Percentiles rank a stretch among this genome's conserved stretches.
Evolutionary conservation across 2,797 vertebrate genomes (phyloP).

Genomic region (Mormyrops attenuatus): DNA sequence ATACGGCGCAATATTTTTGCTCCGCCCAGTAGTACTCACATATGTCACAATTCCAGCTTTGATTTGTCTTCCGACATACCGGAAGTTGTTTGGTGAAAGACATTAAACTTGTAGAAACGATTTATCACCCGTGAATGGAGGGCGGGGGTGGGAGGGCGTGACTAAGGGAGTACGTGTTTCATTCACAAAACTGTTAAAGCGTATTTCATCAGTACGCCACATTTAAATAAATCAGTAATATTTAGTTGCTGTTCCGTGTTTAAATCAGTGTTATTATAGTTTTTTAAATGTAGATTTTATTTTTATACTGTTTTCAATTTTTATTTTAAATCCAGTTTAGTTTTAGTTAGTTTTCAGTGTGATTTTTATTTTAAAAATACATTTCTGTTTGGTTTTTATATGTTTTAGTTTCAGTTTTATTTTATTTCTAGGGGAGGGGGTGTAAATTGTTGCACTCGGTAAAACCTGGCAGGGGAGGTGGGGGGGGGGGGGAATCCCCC

Average conservation of each 20-base stretch:
- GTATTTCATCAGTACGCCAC: not conserved
- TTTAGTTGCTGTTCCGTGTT: not conserved
- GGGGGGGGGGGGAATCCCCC: not conserved
- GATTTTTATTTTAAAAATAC: not conserved
- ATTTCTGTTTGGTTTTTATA: not conserved
- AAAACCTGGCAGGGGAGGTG: not conserved
- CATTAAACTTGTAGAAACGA: not conserved
- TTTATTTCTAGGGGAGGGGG: not conserved
- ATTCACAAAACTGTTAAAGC: not conserved
- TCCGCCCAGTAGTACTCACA: not conserved
- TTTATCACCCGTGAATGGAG: not conserved
- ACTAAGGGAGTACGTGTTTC: not conserved
- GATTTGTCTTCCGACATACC: not conserved
- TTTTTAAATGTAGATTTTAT: not conserved
- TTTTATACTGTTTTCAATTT: not conserved
- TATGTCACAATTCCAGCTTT: not conserved
- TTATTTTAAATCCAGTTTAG: not conserved
- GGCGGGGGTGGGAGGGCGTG: not conserved
- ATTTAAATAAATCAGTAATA: not conserved
- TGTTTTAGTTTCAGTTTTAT: not conserved
- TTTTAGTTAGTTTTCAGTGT: not conserved
- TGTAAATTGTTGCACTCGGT: not conserved
- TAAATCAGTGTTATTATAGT: not conserved
- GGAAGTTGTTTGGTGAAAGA: not conserved
- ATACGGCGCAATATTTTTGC: not conserved